Conservation (phyloP, 2,113 vertebrate genomes). For the Bucco capensis region DNA sequence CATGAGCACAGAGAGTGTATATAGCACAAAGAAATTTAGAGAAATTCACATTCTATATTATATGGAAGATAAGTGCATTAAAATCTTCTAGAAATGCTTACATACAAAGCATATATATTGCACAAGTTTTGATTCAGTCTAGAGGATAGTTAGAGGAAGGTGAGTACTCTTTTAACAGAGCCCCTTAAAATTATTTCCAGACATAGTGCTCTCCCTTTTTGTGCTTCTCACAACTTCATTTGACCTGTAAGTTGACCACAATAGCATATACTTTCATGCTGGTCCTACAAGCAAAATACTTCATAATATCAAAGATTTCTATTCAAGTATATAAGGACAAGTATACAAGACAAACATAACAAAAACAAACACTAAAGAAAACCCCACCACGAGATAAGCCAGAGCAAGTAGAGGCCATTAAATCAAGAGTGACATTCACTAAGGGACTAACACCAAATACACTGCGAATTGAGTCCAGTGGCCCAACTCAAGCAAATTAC, state of each 20-base stretch:
- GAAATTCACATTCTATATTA: background rate
- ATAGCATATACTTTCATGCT: background rate
- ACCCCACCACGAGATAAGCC: background rate
- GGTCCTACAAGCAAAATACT: background rate
- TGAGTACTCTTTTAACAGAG: background rate
- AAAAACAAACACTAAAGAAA: background rate
- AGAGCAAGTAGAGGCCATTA: background rate
- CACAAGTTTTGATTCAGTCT: background rate
- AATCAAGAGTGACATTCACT: background rate
- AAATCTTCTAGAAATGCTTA: background rate
- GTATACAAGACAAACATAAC: background rate
- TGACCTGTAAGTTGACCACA: background rate
- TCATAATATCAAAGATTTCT: background rate
- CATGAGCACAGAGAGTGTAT: background rate
- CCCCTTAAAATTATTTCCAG: background rate
- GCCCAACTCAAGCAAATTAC: background rate
- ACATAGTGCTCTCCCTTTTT: background rate
- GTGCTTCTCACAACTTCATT: background rate
- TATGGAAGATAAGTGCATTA: background rate
- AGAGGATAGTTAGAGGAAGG: background rate
- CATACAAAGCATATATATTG: background rate
- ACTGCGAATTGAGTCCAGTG: background rate
- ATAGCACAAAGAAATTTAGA: background rate
- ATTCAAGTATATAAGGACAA: background rate
- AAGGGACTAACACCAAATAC: background rate